Evolutionary conservation across 2,888 invertebrate genomes (phyloP).

Genomic region (Scrobipalpa costella): DNA sequence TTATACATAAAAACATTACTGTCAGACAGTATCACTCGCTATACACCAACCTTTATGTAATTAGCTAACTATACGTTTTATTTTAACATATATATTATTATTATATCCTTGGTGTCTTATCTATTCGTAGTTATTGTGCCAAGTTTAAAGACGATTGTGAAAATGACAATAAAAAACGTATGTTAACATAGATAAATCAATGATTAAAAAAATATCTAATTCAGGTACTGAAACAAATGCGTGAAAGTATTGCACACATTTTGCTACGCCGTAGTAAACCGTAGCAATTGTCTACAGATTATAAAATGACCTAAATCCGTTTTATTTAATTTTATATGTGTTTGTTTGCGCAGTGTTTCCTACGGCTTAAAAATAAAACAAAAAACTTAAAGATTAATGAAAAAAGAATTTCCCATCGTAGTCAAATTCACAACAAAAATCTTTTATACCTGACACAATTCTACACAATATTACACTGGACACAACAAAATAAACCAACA

Average conservation of each 20-base stretch:
- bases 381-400: background rate
- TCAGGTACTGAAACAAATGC: too few species aligned
- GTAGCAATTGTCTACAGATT: background rate
- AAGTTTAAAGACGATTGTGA: constrained; percentile 41
- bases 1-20: constrained; percentile 76
- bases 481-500: constrained; percentile 68
- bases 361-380: too few species aligned
- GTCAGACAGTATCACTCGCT: constrained; percentile 75
- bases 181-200: too few species aligned
- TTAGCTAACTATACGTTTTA: constrained; percentile 58
- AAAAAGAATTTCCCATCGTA: background rate
- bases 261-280: background rate
- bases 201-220: too few species aligned
- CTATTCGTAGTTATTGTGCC: constrained; percentile 69
- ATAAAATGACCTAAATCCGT: background rate
- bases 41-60: constrained; percentile 71
- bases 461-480: constrained; percentile 60
- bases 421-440: background rate
- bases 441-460: constrained; percentile 57
- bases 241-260: too few species aligned
- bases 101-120: constrained; percentile 71
- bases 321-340: background rate
- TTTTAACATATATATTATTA: constrained; percentile 36
- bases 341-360: too few species aligned
- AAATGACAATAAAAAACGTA: too few species aligned